These are phyloP conservation scores for Plecotus auritus DNA, from an alignment of 2,113 vertebrate species.

Conservation along the genomic window DNA sequence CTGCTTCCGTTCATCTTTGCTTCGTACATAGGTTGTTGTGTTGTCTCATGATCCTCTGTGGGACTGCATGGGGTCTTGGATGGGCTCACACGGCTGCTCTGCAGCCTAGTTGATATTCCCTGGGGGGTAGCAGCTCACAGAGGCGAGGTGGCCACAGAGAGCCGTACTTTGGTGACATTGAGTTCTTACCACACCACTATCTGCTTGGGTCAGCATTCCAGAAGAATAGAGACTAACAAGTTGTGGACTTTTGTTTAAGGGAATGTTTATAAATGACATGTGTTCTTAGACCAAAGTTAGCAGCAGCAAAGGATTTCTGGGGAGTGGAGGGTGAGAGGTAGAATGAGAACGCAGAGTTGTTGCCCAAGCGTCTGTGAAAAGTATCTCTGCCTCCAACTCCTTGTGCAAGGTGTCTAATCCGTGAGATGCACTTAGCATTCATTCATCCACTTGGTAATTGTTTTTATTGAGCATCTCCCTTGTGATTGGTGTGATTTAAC, in stretches of 20 bases:
- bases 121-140: not conserved
- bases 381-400: not conserved
- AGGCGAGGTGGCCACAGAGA: not conserved
- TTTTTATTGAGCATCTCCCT: not conserved
- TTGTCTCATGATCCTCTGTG: not conserved
- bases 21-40: accelerated
- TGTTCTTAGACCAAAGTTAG: not conserved
- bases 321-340: not conserved
- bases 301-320: not conserved
- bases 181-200: not conserved
- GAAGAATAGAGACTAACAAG: not conserved
- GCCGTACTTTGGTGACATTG: not conserved
- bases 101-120: not conserved
- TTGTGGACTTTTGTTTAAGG: not conserved
- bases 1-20: not conserved
- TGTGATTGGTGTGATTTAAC: not conserved
- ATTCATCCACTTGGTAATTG: not conserved
- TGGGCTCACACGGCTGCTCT: not conserved
- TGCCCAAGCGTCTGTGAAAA: not conserved
- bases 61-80: not conserved
- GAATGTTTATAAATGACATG: not conserved
- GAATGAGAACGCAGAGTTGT: not conserved
- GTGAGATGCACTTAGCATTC: not conserved
- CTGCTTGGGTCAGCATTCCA: not conserved
- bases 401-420: not conserved